These are phyloP conservation scores for Drusus annulatus DNA, from an alignment of 1,140 invertebrate genomes.

Conservation along the genomic window DNA sequence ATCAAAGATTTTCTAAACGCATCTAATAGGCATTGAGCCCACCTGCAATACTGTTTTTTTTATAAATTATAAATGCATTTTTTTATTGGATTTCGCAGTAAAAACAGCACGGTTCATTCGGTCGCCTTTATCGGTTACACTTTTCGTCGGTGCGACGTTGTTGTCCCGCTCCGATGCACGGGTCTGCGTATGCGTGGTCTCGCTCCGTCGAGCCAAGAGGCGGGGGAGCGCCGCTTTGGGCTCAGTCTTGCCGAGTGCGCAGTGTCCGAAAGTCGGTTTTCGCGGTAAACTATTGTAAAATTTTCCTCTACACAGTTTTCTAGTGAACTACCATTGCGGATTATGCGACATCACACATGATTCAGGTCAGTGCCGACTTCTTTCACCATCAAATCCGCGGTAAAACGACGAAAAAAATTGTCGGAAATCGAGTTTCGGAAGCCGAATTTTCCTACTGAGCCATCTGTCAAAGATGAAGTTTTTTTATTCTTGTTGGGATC, in stretches of 20 bases:
- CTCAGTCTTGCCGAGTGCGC: constrained; percentile 48
- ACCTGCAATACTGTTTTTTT: no score
- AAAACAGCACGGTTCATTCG: constrained; percentile 34
- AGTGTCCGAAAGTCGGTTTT: constrained; percentile 42
- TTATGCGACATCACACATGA: constrained; percentile 52
- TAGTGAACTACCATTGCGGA: constrained; percentile 40
- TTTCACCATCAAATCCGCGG: neutral
- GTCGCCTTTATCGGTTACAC: constrained; percentile 39
- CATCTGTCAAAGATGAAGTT: constrained; percentile 26
- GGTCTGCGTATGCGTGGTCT: constrained; percentile 1
- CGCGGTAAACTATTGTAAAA: constrained; percentile 37
- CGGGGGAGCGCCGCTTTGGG: constrained; percentile 38
- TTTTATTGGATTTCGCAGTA: constrained; percentile 25
- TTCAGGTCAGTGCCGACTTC: constrained; percentile 50
- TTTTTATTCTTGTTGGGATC: constrained; percentile 24
- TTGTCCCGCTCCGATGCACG: constrained; percentile 23
- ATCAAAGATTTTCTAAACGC: no score
- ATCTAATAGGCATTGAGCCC: no score
- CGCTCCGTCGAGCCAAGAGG: constrained; percentile 40
- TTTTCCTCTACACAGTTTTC: constrained; percentile 33
- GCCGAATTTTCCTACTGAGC: constrained; percentile 1
- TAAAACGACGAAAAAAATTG: neutral
- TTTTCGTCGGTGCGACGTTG: constrained; percentile 20
- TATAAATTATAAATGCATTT: neutral
- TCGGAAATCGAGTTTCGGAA: constrained; percentile 18